Evolutionary conservation across 2,888 invertebrate species (phyloP), one percentile per base, ranked within the genome.

Genomic region (Zootermopsis nevadensis): DNA sequence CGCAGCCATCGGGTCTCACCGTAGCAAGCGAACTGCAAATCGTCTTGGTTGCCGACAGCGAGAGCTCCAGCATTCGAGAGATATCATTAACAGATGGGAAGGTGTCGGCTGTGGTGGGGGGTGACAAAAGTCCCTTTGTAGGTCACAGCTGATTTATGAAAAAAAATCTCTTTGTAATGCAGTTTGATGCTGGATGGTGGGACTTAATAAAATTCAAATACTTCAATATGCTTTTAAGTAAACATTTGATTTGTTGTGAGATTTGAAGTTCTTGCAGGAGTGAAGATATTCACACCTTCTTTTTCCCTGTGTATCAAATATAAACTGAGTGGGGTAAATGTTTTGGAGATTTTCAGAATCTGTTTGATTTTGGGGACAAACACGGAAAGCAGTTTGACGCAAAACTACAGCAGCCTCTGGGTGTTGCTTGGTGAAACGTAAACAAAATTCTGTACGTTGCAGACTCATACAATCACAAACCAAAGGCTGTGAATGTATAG

Each of bases 391-490:
- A 93, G 3, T 90, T 91, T 66, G 92, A 93, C 10, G 98, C 95
- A 0, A 97, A 96, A 89, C 91, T 98, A 12, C 98, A 98, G 88
- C 98, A 98, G 89, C 96, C 97, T 0, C 89, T 98, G 42, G 97
- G 94, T 19, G 92, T 98, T 1, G 91, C 94, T 1, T 94, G 93
- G 90, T 91, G 93, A 85, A 87, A 90, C 15, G 91, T 92, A 84
- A 86, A 87, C 12, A 92, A 92, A 85, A 90, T 90, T 27, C 88
- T 98, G 1, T 96, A 94, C 88, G 91, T 98, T 38, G 95, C 97
- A 0, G 98, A 99, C 88, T 96, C 97, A 0, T 98, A 97, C 89
- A 98, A 98, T 90, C 95, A 98, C 88, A 98, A 98, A 90, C 92
- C 97, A 72, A 96, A 97, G 89, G 91, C 91, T 86, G 92, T 97